Conservation (phyloP, 2,888 invertebrate genomes). For the Heteropelma amictum region DNA sequence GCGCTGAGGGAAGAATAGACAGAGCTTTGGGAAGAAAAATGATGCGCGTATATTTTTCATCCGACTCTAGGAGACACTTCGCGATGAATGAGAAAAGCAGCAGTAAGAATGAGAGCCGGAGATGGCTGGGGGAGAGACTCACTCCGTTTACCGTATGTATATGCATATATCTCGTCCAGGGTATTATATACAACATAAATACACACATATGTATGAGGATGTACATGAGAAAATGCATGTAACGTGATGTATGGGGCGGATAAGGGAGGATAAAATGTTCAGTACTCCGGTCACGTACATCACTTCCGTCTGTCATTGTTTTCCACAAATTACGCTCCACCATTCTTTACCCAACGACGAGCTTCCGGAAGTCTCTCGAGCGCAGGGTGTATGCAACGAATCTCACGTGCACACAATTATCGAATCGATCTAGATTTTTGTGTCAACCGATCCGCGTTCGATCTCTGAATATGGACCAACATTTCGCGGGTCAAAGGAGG, state of each 20-base stretch:
- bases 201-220: background rate
- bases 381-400: slow-evolving; percentile 13
- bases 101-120: background rate
- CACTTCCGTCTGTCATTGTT: slow-evolving; percentile 44
- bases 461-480: too few species aligned
- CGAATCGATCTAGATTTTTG: too few species aligned
- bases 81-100: background rate
- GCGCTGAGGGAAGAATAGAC: slow-evolving; percentile 17
- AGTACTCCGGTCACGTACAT: slow-evolving; percentile 39
- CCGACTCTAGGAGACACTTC: background rate
- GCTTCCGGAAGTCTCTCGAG: background rate
- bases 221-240: background rate
- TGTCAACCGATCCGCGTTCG: too few species aligned
- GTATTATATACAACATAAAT: background rate
- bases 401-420: slow-evolving; percentile 1
- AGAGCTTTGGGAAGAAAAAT: slow-evolving; percentile 37
- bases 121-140: background rate
- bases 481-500: too few species aligned
- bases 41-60: slow-evolving; percentile 48
- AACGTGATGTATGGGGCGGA: background rate
- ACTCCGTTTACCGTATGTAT: too few species aligned
- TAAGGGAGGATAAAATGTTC: slow-evolving; percentile 11
- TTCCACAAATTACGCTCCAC: slow-evolving; percentile 39
- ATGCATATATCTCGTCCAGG: slow-evolving; percentile 2
- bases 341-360: background rate